Conservation (phyloP, 1,140 invertebrate species). For the Campoletis sonorensis region DNA sequence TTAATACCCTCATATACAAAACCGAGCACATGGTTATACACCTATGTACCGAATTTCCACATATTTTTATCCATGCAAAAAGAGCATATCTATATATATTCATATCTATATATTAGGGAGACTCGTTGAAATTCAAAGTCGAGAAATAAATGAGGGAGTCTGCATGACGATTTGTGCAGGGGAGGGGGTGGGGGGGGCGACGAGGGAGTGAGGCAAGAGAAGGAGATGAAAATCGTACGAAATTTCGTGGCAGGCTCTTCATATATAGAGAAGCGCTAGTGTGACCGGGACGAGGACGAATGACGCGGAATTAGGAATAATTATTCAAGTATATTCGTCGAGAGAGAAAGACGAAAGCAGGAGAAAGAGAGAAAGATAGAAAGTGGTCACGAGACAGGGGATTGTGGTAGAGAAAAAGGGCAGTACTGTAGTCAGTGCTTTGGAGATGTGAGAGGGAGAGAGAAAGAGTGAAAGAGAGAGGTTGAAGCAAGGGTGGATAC, state of each 20-base stretch:
- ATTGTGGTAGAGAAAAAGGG: conserved; percentile 23
- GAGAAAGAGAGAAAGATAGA: conserved; percentile 40
- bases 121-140: conserved; percentile 48
- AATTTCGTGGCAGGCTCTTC: conserved; percentile 25
- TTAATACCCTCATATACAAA: too few relatives aligned
- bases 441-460: conserved; percentile 11
- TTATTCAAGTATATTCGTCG: conserved; percentile 67
- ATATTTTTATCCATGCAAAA: background rate
- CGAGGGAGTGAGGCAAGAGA: too few relatives aligned
- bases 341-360: conserved; percentile 37
- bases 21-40: too few relatives aligned
- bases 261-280: conserved; percentile 8
- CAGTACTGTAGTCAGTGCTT: conserved; percentile 15
- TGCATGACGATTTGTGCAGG: conserved; percentile 5
- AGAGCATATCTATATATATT: background rate
- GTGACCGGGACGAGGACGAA: conserved; percentile 55
- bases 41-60: background rate
- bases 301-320: conserved; percentile 69
- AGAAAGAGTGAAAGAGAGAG: conserved; percentile 13
- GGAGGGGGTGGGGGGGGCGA: background rate
- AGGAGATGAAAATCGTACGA: conserved; percentile 34
- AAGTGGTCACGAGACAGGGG: conserved; percentile 37
- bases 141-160: conserved; percentile 41
- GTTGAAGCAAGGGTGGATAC: conserved; percentile 18
- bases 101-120: background rate